These are phyloP conservation scores for Parnassius smintheus DNA, from an alignment of 2,888 invertebrate genomes.

Conservation along the genomic window DNA sequence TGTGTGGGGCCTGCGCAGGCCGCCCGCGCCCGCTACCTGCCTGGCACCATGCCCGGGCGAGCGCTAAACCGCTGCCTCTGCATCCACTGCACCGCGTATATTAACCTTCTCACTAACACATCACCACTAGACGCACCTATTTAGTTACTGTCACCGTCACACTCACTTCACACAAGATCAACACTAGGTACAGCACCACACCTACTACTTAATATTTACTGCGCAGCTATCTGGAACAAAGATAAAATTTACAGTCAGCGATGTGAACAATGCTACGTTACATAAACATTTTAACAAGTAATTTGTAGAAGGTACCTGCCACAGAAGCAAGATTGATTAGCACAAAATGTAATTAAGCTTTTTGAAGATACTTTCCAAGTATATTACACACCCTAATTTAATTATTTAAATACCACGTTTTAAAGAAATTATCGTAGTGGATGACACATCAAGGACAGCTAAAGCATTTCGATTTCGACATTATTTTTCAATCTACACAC, in stretches of 20 bases:
- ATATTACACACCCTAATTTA: constrained; percentile 15
- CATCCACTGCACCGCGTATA: constrained; percentile 60
- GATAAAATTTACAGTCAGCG: constrained; percentile 63
- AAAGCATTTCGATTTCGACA: constrained; percentile 57
- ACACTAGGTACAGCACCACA: constrained; percentile 33
- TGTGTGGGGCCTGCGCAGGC: constrained; percentile 80
- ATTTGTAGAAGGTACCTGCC: constrained; percentile 56
- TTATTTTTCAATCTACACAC: constrained; percentile 73
- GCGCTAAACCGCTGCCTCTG: constrained; percentile 63
- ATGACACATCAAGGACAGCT: constrained; percentile 77
- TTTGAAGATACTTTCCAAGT: not conserved
- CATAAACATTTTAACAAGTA: constrained; percentile 74
- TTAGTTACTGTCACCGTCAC: constrained; percentile 34
- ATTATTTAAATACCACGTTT: constrained; percentile 54
- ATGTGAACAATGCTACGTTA: constrained; percentile 71
- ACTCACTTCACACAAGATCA: constrained; percentile 43
- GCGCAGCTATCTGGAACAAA: constrained; percentile 72
- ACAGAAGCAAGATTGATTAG: constrained; percentile 39
- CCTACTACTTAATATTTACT: constrained; percentile 47
- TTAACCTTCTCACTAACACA: constrained; percentile 45
- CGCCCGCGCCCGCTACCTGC: constrained; percentile 81
- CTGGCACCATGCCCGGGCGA: constrained; percentile 79
- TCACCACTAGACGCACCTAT: constrained; percentile 33
- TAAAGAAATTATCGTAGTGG: constrained; percentile 63
- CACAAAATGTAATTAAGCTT: not conserved